A percentile compares a stretch with the other conserved stretches of the same genome.
These are phyloP conservation scores for Sclerodermus sp. DNA, from an alignment of 2,888 invertebrate genomes.

Conservation along the genomic window DNA sequence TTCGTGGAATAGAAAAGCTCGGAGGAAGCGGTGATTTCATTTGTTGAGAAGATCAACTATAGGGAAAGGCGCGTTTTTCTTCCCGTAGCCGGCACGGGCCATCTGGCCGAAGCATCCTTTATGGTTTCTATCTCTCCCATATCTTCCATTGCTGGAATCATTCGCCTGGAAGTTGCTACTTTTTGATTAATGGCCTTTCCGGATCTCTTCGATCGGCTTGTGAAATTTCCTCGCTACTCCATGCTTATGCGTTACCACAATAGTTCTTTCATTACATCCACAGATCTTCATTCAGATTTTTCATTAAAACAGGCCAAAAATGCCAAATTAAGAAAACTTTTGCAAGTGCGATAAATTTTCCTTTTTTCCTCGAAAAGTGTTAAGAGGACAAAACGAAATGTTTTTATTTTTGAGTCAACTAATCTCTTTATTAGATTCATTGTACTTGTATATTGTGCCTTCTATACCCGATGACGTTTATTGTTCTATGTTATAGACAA, in stretches of 20 bases:
- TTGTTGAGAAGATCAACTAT: background rate
- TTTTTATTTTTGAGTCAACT: background rate
- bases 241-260: too few species aligned
- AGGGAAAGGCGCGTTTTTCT: slow-evolving; percentile 16
- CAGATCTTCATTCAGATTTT: too few species aligned
- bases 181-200: slow-evolving; percentile 13
- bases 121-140: background rate
- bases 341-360: background rate
- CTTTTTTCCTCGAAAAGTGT: background rate
- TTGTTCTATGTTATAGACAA: too few species aligned
- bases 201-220: background rate
- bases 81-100: slow-evolving; percentile 29
- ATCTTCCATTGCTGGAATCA: background rate
- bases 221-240: too few species aligned
- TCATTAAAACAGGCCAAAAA: too few species aligned
- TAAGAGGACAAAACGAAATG: background rate
- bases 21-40: slow-evolving; percentile 1
- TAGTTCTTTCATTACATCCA: too few species aligned
- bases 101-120: slow-evolving; percentile 21
- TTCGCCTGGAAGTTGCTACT: slow-evolving; percentile 8
- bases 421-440: too few species aligned
- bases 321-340: too few species aligned
- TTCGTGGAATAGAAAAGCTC: background rate
- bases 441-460: too few species aligned
- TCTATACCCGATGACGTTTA: too few species aligned